A percentile compares a stretch with the other conserved stretches of the same genome.
phyloP scores from a whole-genome alignment of 2,888 invertebrate species.

The Brachypterus glaber region DNA sequence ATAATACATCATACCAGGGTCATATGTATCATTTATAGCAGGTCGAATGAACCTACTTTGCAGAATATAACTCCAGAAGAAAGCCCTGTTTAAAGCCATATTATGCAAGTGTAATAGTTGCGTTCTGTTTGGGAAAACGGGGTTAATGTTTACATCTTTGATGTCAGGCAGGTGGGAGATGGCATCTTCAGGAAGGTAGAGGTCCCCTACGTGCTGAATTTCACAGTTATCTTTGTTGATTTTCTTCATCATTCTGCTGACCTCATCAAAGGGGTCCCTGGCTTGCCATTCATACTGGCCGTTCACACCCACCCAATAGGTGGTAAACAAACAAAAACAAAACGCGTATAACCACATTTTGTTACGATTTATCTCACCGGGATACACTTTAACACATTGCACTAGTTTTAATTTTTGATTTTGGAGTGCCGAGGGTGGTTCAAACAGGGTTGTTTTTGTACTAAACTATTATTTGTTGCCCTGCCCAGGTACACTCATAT shows the following conservation, averaged over 20 bases:
- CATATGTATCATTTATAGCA: slow-evolving; percentile 84
- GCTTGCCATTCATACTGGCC: slow-evolving; percentile 89
- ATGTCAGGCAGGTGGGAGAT: slow-evolving; percentile 90
- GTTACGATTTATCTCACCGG: too few species aligned
- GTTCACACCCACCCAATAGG: slow-evolving; percentile 41
- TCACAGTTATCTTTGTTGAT: slow-evolving; percentile 83
- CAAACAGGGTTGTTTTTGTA: too few species aligned
- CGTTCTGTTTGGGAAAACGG: slow-evolving; percentile 89
- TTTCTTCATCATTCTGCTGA: slow-evolving; percentile 72
- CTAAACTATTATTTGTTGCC: too few species aligned
- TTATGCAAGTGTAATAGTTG: slow-evolving; percentile 89
- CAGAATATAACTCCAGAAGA: slow-evolving; percentile 91
- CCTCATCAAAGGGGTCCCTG: slow-evolving; percentile 82
- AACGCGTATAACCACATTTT: slow-evolving; percentile 3
- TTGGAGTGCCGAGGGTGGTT: too few species aligned
- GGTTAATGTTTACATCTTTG: slow-evolving; percentile 88
- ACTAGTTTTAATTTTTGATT: too few species aligned
- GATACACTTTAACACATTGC: too few species aligned
- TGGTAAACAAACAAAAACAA: neutral
- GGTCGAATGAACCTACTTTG: slow-evolving; percentile 84
- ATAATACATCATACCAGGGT: slow-evolving; percentile 98
- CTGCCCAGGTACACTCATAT: too few species aligned
- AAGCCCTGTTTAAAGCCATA: slow-evolving; percentile 91
- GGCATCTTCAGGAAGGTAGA: slow-evolving; percentile 73
- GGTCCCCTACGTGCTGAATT: slow-evolving; percentile 73